Conservation (phyloP, 2,888 invertebrate genomes). For the Elmis aenea region DNA sequence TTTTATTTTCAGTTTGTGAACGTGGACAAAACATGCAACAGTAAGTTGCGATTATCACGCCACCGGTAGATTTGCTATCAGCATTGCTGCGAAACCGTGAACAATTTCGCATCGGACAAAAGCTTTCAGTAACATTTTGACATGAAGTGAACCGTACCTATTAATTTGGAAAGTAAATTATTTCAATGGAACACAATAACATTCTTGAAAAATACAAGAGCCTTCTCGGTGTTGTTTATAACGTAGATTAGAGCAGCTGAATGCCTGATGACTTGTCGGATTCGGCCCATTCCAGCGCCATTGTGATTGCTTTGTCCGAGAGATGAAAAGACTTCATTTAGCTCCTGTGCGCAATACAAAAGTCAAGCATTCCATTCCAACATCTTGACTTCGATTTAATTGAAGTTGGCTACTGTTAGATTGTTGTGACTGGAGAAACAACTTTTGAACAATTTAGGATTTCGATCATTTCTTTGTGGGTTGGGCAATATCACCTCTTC, state of each 20-base stretch:
- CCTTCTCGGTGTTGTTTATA: slow-evolving; percentile 33
- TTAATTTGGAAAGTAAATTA: slow-evolving; percentile 39
- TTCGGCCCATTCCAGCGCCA: slow-evolving; percentile 28
- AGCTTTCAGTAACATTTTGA: slow-evolving; percentile 1
- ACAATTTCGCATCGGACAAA: slow-evolving; percentile 16
- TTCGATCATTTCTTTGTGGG: slow-evolving; percentile 20
- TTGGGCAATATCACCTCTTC: slow-evolving; percentile 5
- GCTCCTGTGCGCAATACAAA: slow-evolving; percentile 41
- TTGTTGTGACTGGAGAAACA: slow-evolving; percentile 24
- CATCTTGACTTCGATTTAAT: slow-evolving; percentile 38
- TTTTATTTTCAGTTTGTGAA: too few relatives aligned
- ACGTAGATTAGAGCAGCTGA: slow-evolving; percentile 40
- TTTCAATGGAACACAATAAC: slow-evolving; percentile 32
- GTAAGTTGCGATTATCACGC: too few relatives aligned
- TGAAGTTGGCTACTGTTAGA: slow-evolving; percentile 40
- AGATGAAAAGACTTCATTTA: slow-evolving; percentile 44
- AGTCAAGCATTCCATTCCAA: slow-evolving; percentile 41
- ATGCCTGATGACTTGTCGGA: slow-evolving; percentile 40
- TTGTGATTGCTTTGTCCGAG: slow-evolving; percentile 35
- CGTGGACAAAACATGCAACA: too few relatives aligned
- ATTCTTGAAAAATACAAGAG: slow-evolving; percentile 32
- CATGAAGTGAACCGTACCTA: slow-evolving; percentile 36
- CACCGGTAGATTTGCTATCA: too few relatives aligned
- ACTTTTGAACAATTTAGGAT: slow-evolving; percentile 23
- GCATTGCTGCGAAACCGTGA: too few relatives aligned